Base-by-base conservation (phyloP, 1,140 invertebrate species). In the Hylaeus anthracinus region DNA sequence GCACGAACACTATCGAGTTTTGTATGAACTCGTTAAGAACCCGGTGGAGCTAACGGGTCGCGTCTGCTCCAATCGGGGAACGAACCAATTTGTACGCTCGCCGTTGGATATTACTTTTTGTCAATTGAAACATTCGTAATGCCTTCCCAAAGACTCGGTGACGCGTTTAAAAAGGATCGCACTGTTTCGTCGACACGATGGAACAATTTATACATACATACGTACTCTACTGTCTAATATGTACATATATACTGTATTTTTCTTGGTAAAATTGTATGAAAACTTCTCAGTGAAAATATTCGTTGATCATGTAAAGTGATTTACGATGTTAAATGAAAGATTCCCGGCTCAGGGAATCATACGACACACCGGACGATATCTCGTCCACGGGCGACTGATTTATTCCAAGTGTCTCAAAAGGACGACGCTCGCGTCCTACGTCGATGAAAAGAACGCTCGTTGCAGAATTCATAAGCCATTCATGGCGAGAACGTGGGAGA, bases 1-100 rank as follows among this genome's bases (percentile, higher is more conserved):
- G 72, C 82, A 61, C 72, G 55, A 72, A 74, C 83, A 69, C 60
- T 81, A 75, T 79, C 72, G 79, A 76, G 64, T 75, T 81, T 81
- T 81, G 60, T 64, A 81, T 71, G 71, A 81, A 77, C 74, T 51
- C 5, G 74, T 58, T 71, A 66, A 78, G 56, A 66, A 26, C 26
- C 26, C 66, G n/a, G 5, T 15, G 26, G 41, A 63, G 73, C 69
- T 60, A 72, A 86, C 48, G 74, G 66, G 15, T 64, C 67, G 66
- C 60, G 55, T 84, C 72, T 66, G 78, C 51, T 56, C 63, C 10
- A 37, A 69, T 76, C n/a, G 39, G 12, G 45, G 15, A 60, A 61
- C n/a, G 5, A 55, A n/a, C 12, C 26, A 66, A 48, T 65, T 5
- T 58, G 9, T 56, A 3, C 0, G 70, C 43, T 61, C 45, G 14